Evolutionary conservation across 2,797 vertebrate genomes (phyloP).

Genomic region (Mus caroli): DNA sequence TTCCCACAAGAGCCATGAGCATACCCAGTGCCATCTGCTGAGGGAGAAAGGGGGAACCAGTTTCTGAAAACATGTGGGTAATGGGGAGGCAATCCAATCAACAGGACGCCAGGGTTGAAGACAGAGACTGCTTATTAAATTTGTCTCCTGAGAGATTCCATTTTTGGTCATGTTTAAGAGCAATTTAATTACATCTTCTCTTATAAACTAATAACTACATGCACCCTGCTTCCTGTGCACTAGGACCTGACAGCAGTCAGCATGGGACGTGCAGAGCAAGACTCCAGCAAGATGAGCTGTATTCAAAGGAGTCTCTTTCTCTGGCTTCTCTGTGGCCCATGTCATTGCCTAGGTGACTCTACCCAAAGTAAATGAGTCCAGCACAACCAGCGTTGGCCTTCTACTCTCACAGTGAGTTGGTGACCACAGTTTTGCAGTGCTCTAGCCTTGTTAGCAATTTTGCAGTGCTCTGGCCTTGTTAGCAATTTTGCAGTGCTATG

Average conservation of each 20-base stretch:
- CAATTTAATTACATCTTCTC: conserved; percentile 38
- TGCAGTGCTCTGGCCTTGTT: no score
- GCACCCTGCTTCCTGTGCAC: conserved; percentile 17
- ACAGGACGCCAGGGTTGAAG: neutral
- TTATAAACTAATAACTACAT: neutral
- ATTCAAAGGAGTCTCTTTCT: neutral
- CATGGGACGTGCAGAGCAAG: neutral
- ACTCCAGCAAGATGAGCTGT: neutral
- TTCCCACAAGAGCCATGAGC: neutral
- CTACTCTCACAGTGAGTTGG: neutral
- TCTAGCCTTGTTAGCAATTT: no score
- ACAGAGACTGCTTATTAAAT: conserved; percentile 67
- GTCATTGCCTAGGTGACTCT: neutral
- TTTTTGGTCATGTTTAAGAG: conserved; percentile 39
- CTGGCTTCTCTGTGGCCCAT: neutral
- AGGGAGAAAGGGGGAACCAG: neutral
- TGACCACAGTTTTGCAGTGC: neutral
- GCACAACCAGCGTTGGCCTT: neutral
- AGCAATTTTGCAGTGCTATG: neutral
- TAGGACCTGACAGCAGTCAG: neutral
- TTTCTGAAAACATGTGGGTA: conserved; percentile 28
- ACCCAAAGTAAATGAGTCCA: neutral
- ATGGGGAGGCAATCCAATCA: conserved; percentile 45
- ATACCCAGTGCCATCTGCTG: neutral
- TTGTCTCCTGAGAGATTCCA: conserved; percentile 59